Conservation (phyloP, 1,140 invertebrate genomes). For the Tetramorium simillimum region DNA sequence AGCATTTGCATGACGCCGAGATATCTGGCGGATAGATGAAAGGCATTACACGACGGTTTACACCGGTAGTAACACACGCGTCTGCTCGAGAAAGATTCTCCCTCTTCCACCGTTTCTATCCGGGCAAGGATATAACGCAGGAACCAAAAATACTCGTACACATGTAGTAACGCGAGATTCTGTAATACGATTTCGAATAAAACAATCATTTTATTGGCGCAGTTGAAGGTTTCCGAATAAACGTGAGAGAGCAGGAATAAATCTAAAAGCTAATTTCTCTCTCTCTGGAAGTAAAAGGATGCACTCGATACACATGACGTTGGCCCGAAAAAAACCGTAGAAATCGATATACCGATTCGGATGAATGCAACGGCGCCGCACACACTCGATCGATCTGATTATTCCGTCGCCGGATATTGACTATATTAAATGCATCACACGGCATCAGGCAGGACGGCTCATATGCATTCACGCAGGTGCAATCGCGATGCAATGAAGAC, state of each 20-base stretch:
- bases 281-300: neutral
- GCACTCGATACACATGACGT: neutral
- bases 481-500: conserved; percentile 15
- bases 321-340: neutral
- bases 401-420: conserved; percentile 23
- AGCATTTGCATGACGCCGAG: conserved; percentile 31
- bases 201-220: neutral
- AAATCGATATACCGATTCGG: neutral
- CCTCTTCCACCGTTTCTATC: neutral
- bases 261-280: neutral
- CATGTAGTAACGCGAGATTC: neutral
- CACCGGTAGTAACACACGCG: neutral
- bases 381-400: conserved; percentile 13
- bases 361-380: neutral
- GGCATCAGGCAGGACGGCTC: conserved; percentile 2
- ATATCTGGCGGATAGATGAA: conserved; percentile 32
- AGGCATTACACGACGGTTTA: conserved; percentile 28
- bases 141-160: neutral
- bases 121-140: neutral
- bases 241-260: neutral
- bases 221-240: neutral
- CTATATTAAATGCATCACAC: conserved; percentile 21
- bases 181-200: neutral
- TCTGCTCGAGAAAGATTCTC: neutral
- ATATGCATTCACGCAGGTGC: conserved; percentile 9